Evolutionary conservation across 1,140 invertebrate genomes (phyloP).

Genomic region (Drosophila kikkawai): DNA sequence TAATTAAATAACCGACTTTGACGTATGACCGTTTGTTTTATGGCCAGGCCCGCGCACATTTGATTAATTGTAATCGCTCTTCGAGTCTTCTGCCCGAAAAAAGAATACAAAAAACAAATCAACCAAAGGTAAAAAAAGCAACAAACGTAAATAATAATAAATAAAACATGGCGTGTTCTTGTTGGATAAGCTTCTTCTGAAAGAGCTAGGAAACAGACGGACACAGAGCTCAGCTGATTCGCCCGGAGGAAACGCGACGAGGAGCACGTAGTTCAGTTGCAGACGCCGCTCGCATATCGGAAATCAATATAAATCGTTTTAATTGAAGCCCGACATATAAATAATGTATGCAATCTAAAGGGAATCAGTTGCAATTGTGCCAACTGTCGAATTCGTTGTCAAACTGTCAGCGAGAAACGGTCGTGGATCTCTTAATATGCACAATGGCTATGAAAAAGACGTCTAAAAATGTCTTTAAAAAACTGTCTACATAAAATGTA

Average conservation of each 20-base stretch:
- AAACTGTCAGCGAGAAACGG: conserved; percentile 20
- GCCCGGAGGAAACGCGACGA: conserved; percentile 56
- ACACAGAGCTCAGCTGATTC: conserved; percentile 9
- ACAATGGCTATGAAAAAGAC: not conserved
- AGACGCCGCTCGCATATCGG: conserved; percentile 53
- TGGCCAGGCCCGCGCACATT: conserved; percentile 52
- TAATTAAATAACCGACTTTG: conserved; percentile 67
- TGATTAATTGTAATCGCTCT: conserved; percentile 65
- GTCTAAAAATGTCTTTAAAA: not conserved
- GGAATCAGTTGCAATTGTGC: conserved; percentile 37
- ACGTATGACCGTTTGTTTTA: conserved; percentile 52
- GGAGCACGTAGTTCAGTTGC: conserved; percentile 55
- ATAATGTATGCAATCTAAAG: conserved; percentile 38
- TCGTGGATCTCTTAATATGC: conserved; percentile 28
- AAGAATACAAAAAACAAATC: not conserved
- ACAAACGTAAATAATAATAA: conserved; percentile 61
- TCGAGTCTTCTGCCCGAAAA: conserved; percentile 18
- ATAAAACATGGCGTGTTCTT: conserved; percentile 69
- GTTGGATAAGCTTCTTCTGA: conserved; percentile 27
- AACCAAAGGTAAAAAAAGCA: conserved; percentile 19
- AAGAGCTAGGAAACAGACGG: conserved; percentile 8
- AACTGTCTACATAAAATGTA: not conserved
- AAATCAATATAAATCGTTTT: conserved; percentile 70
- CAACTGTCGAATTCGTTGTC: conserved; percentile 46
- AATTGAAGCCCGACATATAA: conserved; percentile 23